These are phyloP conservation scores for Colossoma macropomum DNA, from an alignment of 2,113 vertebrate genomes.

Conservation along the genomic window DNA sequence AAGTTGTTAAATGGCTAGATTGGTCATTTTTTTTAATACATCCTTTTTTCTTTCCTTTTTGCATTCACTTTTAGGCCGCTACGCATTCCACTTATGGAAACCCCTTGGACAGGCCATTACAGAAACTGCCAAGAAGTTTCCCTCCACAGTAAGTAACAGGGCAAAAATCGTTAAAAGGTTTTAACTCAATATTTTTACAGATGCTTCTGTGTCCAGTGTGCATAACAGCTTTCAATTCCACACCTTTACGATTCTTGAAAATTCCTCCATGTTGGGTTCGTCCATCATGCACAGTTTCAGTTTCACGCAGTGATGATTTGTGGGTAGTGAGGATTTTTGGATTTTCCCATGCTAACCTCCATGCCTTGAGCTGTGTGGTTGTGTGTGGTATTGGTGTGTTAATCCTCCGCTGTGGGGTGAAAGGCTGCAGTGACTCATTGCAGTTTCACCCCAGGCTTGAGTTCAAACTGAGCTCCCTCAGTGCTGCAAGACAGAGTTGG, in stretches of 20 bases:
- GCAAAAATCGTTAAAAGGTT: background rate
- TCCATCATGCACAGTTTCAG: conserved; percentile 7
- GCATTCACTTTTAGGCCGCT: conserved; percentile 80
- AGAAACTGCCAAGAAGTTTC: conserved; percentile 84
- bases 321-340: conserved; percentile 9
- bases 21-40: background rate
- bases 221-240: background rate
- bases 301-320: conserved; percentile 21
- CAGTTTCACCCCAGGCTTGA: conserved; percentile 10
- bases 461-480: conserved; percentile 13
- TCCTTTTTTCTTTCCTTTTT: background rate
- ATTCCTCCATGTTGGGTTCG: background rate
- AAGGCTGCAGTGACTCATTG: conserved; percentile 16
- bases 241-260: background rate
- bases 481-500: background rate
- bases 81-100: conserved; percentile 89
- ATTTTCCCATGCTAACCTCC: conserved; percentile 18
- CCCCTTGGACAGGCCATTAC: conserved; percentile 87
- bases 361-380: conserved; percentile 1
- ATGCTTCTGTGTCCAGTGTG: background rate
- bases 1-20: conserved; percentile 23
- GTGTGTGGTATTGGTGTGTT: conserved; percentile 9
- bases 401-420: conserved; percentile 13
- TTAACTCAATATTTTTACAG: background rate
- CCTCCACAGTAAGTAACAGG: conserved; percentile 80